Percentiles rank a stretch among this genome's conserved stretches.
These are phyloP conservation scores for Gobio gobio DNA, from an alignment of 2,113 vertebrate species.

Conservation along the genomic window DNA sequence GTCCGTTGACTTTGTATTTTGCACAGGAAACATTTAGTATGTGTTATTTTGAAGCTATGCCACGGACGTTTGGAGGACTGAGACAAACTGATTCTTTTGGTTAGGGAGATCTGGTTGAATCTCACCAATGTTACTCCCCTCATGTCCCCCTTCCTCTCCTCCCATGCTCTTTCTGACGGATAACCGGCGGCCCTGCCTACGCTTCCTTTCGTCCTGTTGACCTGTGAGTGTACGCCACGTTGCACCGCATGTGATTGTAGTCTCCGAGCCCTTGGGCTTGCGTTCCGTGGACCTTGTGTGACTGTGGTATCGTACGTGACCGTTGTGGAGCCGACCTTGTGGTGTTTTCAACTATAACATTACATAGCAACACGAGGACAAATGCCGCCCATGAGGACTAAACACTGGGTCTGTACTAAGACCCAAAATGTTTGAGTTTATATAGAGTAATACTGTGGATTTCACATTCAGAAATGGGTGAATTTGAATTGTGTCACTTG, in stretches of 20 bases:
- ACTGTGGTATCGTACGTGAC: constrained; percentile 28
- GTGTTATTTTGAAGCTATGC: constrained; percentile 23
- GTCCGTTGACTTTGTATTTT: constrained; percentile 30
- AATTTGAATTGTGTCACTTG: constrained; percentile 23
- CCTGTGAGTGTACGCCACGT: constrained; percentile 65
- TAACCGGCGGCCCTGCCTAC: constrained; percentile 20
- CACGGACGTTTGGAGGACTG: constrained; percentile 16
- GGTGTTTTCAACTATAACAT: background rate
- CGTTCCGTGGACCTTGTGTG: constrained; percentile 9
- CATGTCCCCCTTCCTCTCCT: constrained; percentile 43
- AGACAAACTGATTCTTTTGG: constrained; percentile 34
- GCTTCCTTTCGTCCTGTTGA: constrained; percentile 38
- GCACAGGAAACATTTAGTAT: constrained; percentile 4
- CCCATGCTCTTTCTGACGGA: constrained; percentile 51
- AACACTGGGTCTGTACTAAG: constrained; percentile 15
- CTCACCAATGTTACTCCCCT: constrained; percentile 34
- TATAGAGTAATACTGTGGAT: background rate
- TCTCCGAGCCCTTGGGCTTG: constrained; percentile 11
- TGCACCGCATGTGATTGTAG: constrained; percentile 19
- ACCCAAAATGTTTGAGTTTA: background rate
- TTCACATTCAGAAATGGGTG: background rate
- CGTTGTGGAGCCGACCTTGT: constrained; percentile 19
- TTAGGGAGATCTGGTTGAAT: constrained; percentile 36
- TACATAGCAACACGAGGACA: constrained; percentile 29
- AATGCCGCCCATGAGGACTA: background rate